phyloP scores from a whole-genome alignment of 2,113 vertebrate genomes.

The Passerina amoena region DNA sequence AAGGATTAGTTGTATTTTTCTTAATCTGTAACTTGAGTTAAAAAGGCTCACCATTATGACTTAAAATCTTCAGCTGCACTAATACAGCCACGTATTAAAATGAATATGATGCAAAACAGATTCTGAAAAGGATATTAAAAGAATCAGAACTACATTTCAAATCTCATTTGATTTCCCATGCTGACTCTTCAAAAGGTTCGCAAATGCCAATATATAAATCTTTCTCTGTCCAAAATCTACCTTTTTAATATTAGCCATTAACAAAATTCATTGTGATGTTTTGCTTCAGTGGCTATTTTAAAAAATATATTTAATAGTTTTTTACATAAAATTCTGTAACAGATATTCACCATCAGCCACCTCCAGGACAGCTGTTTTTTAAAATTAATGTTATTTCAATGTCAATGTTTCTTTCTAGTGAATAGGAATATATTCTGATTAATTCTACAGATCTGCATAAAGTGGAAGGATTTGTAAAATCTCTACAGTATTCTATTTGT shows the following conservation, averaged over 20 bases:
- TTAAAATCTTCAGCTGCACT: slow-evolving; percentile 9
- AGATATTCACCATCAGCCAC: neutral
- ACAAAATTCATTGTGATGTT: neutral
- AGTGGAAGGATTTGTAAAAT: neutral
- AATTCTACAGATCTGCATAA: neutral
- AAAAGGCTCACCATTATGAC: neutral
- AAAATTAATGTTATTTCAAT: slow-evolving; percentile 1
- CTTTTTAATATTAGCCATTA: neutral
- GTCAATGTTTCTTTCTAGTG: neutral
- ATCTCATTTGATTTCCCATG: neutral
- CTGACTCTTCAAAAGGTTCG: slow-evolving; percentile 9
- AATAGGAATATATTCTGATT: slow-evolving; percentile 15
- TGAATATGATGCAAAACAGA: slow-evolving; percentile 2
- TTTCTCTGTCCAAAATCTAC: neutral
- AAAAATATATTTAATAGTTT: neutral
- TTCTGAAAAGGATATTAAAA: slow-evolving; percentile 34
- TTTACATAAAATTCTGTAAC: neutral
- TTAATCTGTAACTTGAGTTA: slow-evolving; percentile 1
- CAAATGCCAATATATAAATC: neutral
- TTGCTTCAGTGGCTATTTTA: neutral
- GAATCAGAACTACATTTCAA: slow-evolving; percentile 11
- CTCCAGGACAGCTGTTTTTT: neutral
- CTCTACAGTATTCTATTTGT: neutral
- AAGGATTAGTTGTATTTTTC: neutral
- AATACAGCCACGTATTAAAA: slow-evolving; percentile 1